Base-by-base conservation (phyloP, 2,113 vertebrate species). In the Microtus pennsylvanicus region DNA sequence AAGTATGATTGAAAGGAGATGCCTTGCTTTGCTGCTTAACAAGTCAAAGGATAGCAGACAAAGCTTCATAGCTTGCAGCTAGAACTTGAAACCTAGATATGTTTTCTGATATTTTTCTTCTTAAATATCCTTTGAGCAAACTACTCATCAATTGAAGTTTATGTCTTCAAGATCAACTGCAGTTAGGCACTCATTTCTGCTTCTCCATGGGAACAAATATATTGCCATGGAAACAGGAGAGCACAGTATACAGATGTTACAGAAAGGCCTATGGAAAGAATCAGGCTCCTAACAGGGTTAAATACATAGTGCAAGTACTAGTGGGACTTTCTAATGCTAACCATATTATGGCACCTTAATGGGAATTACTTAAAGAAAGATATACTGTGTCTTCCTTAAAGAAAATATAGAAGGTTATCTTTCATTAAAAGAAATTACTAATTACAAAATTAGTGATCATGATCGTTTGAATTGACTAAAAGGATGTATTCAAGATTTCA, bases 181-280 rank as follows among this genome's bases (percentile, higher is more conserved):
- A 83, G 78, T 95, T 88, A 98, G 89, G 96, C 97, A 87, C 97
- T 97, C 96, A 83, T 90, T 90, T 96, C 93, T 90, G 86, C 91
- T 98, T 98, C 97, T 98, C 96, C 86, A 87, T 96, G 97, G 97
- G 89, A 98, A 97, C 97, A 98, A 98, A 95, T 33, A 91, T 42
- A 97, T 98, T 98, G 96, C 98, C 97, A 98, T 98, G 97, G 98
- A 97, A 98, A 99, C 98, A 93, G 86, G 96, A 58, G n/a, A 95
- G 89, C 72, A 82, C 88, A 98, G 97, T 98, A 97, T 98, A 96
- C 95, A 98, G 95, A 97, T 92, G 83, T 11, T 85, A 38, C 85
- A 97, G 90, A 96, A 92, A 97, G 80, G 92, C 96, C 97, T 97
- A 94, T 89, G 82, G 93, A 96, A 97, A 97, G 74, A 98, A 97